A percentile compares a stretch with the other conserved stretches of the same genome.
Evolutionary conservation across 2,888 invertebrate genomes (phyloP).

Genomic region (Ligdia adustata): DNA sequence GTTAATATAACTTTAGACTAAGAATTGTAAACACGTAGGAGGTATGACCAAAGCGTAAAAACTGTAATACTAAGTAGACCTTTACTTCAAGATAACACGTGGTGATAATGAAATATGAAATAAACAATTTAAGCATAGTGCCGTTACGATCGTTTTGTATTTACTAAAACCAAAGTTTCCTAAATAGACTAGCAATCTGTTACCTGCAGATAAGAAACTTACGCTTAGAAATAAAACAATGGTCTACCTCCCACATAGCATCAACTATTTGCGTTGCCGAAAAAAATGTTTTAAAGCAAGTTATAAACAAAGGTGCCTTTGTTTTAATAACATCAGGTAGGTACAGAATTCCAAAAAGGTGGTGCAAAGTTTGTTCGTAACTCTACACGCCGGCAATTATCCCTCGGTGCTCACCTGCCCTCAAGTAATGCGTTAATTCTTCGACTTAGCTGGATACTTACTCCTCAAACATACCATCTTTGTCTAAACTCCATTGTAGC

Average conservation of each 20-base stretch:
- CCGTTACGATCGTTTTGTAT: conserved; percentile 66
- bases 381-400: conserved; percentile 47
- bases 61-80: no score
- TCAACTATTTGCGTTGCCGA: conserved; percentile 37
- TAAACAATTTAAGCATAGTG: conserved; percentile 41
- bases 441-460: conserved; percentile 51
- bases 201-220: conserved; percentile 35
- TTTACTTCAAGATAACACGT: not conserved
- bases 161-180: conserved; percentile 27
- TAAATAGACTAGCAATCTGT: conserved; percentile 65
- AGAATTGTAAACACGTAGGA: not conserved
- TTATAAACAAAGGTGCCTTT: conserved; percentile 55
- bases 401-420: conserved; percentile 58
- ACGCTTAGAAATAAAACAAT: conserved; percentile 28
- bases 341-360: conserved; percentile 42
- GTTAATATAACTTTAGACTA: no score
- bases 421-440: conserved; percentile 53
- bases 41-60: not conserved
- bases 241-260: conserved; percentile 62
- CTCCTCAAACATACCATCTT: conserved; percentile 42
- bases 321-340: conserved; percentile 67
- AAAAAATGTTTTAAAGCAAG: conserved; percentile 36
- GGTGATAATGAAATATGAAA: not conserved
- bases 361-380: conserved; percentile 44
- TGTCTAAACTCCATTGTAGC: conserved; percentile 45